Evolutionary conservation across 2,888 invertebrate genomes (phyloP).

Genomic region (Sarcophaga subvicina): DNA sequence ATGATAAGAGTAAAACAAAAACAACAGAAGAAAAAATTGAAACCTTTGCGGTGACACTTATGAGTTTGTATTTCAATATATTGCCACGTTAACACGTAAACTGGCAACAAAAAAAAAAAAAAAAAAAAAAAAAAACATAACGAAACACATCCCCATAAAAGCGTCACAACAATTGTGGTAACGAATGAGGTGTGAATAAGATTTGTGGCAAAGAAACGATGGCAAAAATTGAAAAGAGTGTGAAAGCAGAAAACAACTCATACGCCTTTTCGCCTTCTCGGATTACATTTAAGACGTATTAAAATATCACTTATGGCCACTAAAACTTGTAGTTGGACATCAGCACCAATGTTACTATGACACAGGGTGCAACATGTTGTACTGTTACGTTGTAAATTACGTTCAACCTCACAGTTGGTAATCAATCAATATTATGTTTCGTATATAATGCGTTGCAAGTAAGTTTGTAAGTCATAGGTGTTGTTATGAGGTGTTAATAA

Average conservation of each 20-base stretch:
- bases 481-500: too few species aligned
- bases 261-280: background rate
- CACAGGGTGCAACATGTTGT: constrained; percentile 34
- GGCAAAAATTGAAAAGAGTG: constrained; percentile 29
- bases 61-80: constrained; percentile 65
- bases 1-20: background rate
- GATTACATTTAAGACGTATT: constrained; percentile 51
- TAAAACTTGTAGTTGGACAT: background rate
- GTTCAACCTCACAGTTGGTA: background rate
- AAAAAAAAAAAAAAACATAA: background rate
- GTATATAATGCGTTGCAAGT: too few species aligned
- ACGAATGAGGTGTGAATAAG: constrained; percentile 58
- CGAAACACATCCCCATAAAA: background rate
- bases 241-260: constrained; percentile 55
- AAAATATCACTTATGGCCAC: background rate
- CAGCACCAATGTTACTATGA: background rate
- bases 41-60: constrained; percentile 67
- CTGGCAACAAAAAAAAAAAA: background rate
- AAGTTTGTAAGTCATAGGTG: too few species aligned
- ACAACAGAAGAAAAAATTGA: constrained; percentile 30
- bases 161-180: constrained; percentile 4
- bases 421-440: background rate
- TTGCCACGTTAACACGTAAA: constrained; percentile 32
- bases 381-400: background rate
- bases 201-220: constrained; percentile 46